Percentiles rank a stretch among this genome's conserved stretches.
Evolutionary conservation across 2,113 vertebrate species (phyloP).

Genomic region (Notechis scutatus): DNA sequence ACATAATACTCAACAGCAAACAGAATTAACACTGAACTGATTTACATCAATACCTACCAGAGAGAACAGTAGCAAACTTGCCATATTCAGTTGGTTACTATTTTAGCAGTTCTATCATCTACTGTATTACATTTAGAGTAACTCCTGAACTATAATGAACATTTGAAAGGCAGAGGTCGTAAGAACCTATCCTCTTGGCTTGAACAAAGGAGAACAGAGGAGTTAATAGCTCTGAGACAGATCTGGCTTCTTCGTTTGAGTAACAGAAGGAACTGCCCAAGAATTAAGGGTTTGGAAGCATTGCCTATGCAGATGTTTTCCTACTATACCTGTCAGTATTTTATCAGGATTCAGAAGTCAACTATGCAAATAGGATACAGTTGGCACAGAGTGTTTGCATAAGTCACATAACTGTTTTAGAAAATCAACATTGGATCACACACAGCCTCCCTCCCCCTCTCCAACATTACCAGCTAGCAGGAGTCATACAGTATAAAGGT

Average conservation of each 20-base stretch:
- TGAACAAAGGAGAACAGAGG: background rate
- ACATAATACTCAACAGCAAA: background rate
- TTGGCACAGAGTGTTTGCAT: background rate
- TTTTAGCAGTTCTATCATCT: background rate
- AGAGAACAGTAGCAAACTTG: background rate
- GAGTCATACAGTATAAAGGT: background rate
- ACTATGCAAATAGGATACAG: background rate
- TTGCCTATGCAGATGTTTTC: background rate
- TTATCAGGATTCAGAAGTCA: background rate
- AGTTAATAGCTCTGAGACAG: background rate
- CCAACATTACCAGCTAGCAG: background rate
- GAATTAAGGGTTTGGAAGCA: background rate
- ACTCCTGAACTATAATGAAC: background rate
- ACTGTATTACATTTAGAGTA: background rate
- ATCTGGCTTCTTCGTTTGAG: background rate
- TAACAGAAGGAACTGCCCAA: background rate
- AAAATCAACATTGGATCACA: background rate
- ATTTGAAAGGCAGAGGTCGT: background rate
- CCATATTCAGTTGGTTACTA: background rate
- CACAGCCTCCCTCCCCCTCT: background rate
- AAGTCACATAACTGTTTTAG: background rate
- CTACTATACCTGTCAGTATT: background rate
- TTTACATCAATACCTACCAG: background rate
- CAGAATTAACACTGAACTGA: background rate
- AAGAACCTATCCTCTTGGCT: background rate